Evolutionary conservation across 2,797 vertebrate genomes (phyloP).

Genomic region (Trachurus trachurus): DNA sequence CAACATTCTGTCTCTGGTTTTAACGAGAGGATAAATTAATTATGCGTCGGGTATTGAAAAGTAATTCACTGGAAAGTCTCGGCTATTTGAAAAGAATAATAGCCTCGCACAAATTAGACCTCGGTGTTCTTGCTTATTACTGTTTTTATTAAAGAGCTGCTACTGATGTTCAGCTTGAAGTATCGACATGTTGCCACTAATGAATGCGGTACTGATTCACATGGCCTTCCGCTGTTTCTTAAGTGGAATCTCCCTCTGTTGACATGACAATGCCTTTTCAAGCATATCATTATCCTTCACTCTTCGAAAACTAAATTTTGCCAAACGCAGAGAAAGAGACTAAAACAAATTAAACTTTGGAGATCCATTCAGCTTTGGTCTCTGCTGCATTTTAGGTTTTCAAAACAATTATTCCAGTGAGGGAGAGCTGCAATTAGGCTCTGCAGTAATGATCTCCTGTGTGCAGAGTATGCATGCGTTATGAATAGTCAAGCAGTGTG

Average conservation of each 20-base stretch:
- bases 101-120: neutral
- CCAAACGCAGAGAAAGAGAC: slow-evolving; percentile 13
- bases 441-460: slow-evolving; percentile 8
- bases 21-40: neutral
- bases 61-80: no score
- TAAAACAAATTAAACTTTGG: neutral
- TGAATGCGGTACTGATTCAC: neutral
- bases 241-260: slow-evolving; percentile 5
- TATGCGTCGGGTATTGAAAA: neutral
- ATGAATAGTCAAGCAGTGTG: slow-evolving; percentile 11
- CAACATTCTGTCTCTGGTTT: neutral
- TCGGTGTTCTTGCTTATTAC: neutral
- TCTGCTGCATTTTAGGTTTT: neutral
- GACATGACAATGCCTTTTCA: neutral
- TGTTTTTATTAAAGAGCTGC: neutral
- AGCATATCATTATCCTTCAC: neutral
- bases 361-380: neutral
- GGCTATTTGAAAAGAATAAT: neutral
- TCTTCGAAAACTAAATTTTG: neutral
- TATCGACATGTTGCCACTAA: neutral
- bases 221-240: neutral
- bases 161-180: neutral
- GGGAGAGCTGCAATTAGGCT: neutral
- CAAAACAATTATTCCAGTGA: neutral
- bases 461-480: slow-evolving; percentile 12